Percentiles rank a stretch among this genome's conserved stretches.
phyloP scores from a whole-genome alignment of 2,797 vertebrate genomes.

The Helicolenus hilgendorfi region DNA sequence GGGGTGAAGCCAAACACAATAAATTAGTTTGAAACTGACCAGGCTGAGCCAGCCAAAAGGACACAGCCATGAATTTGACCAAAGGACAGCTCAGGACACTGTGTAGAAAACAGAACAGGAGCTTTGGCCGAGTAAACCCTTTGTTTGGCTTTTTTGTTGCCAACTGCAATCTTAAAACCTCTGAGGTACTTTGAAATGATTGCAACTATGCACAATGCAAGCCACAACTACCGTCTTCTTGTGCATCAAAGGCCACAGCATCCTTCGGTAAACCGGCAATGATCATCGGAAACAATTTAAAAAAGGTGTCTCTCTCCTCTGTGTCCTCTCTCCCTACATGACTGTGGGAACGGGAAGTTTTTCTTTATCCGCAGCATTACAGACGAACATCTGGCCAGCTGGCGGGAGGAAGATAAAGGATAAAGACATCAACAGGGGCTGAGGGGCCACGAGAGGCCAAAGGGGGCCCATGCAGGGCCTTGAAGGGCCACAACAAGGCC shows the following conservation, averaged over 20 bases:
- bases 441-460: conserved; percentile 72
- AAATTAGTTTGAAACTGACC: background rate
- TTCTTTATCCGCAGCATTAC: conserved; percentile 59
- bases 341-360: conserved; percentile 60
- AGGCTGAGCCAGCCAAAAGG: background rate
- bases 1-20: conserved; percentile 8
- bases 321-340: background rate
- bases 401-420: conserved; percentile 68
- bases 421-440: conserved; percentile 79
- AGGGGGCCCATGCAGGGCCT: conserved; percentile 48
- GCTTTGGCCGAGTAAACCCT: conserved; percentile 31
- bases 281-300: background rate
- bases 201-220: conserved; percentile 20
- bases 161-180: conserved; percentile 48
- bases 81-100: conserved; percentile 43
- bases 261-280: background rate
- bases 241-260: conserved; percentile 11
- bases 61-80: conserved; percentile 26
- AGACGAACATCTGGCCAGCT: conserved; percentile 76
- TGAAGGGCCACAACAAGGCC: conserved; percentile 55
- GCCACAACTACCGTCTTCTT: conserved; percentile 20
- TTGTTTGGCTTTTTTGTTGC: conserved; percentile 39
- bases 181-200: conserved; percentile 32
- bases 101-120: conserved; percentile 10
- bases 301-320: conserved; percentile 9